These are phyloP conservation scores for Eupithecia tripunctaria DNA, from an alignment of 2,888 invertebrate species.

Conservation along the genomic window DNA sequence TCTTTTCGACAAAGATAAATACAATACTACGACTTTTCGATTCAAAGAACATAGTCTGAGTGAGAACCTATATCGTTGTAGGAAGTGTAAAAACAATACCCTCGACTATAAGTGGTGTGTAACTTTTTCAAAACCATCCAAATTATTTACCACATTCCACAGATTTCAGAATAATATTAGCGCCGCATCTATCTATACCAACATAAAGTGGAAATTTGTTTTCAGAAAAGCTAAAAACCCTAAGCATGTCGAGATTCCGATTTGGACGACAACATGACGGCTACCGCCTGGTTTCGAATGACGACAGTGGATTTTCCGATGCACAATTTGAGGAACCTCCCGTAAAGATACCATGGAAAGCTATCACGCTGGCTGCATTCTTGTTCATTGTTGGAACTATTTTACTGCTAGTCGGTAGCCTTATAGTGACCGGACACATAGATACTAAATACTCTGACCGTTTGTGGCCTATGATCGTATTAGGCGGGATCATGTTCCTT, in stretches of 20 bases:
- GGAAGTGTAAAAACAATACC: background rate
- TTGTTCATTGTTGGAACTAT: constrained; percentile 91
- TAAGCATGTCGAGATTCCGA: constrained; percentile 85
- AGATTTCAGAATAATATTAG: too few relatives aligned
- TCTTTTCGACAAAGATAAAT: background rate
- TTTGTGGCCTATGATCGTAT: constrained; percentile 94
- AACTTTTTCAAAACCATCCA: background rate
- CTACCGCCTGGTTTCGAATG: constrained; percentile 83
- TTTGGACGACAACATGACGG: constrained; percentile 85
- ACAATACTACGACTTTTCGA: too few relatives aligned
- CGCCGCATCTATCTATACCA: background rate
- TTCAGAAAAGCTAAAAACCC: constrained; percentile 59
- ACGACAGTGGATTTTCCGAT: constrained; percentile 88
- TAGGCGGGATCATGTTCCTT: constrained; percentile 95
- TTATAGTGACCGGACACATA: constrained; percentile 92
- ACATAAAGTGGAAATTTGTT: constrained; percentile 29
- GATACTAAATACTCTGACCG: constrained; percentile 93
- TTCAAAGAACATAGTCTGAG: background rate
- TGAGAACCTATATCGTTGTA: background rate
- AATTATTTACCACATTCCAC: background rate
- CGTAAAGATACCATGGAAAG: constrained; percentile 92
- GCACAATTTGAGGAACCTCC: constrained; percentile 88
- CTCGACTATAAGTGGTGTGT: constrained; percentile 3
- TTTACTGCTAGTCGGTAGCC: constrained; percentile 89
- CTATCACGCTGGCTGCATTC: constrained; percentile 90